These are phyloP conservation scores for Eugnorisma glareosa DNA, from an alignment of 2,888 invertebrate genomes.

Conservation along the genomic window DNA sequence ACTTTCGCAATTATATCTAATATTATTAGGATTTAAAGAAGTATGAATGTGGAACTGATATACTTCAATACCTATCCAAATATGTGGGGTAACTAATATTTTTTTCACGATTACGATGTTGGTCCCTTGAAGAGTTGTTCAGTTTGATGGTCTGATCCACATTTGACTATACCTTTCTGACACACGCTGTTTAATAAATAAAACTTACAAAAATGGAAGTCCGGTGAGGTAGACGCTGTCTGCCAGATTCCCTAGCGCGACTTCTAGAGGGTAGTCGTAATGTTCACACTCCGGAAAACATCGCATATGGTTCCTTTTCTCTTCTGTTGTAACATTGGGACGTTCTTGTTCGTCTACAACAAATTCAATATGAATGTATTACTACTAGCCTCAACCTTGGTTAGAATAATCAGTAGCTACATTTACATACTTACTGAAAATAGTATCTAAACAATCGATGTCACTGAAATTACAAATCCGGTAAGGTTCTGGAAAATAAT, in stretches of 20 bases:
- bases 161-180: neutral
- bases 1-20: too few relatives aligned
- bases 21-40: too few relatives aligned
- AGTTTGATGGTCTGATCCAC: neutral
- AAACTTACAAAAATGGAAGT: slow-evolving; percentile 88
- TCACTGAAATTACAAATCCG: slow-evolving; percentile 88
- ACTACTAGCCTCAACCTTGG: neutral
- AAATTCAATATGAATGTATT: neutral
- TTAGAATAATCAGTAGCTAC: neutral
- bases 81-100: neutral
- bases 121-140: neutral
- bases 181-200: neutral
- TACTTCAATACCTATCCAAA: neutral
- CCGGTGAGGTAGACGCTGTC: slow-evolving; percentile 82
- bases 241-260: slow-evolving; percentile 91
- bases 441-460: slow-evolving; percentile 84
- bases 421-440: slow-evolving; percentile 74
- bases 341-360: slow-evolving; percentile 31
- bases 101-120: neutral
- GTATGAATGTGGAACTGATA: neutral
- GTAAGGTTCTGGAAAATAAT: slow-evolving; percentile 70
- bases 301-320: slow-evolving; percentile 32
- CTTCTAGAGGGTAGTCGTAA: slow-evolving; percentile 91
- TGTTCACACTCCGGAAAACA: slow-evolving; percentile 92
- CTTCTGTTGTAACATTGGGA: neutral